Evolutionary conservation across 1,140 invertebrate genomes (phyloP), one percentile per base, ranked within the genome.

Genomic region (Ips nitidus): DNA sequence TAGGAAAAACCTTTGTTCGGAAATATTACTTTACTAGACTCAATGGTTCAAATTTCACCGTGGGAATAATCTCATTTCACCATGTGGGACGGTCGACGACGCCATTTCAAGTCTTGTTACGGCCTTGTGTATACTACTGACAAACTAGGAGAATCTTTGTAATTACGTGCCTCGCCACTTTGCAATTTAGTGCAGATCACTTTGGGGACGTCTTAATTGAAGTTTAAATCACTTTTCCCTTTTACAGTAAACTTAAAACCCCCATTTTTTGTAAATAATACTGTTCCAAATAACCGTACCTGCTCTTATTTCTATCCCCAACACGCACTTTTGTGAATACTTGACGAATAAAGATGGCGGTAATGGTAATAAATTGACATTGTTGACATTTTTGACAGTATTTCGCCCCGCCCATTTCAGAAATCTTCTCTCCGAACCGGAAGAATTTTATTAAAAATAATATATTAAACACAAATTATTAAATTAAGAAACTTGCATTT

Each of bases 81-180:
- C 79, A 80, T 80, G 79, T 80, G 79, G 78, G 79, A 74, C 40
- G 79, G 79, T 78, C 77, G 79, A 73, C 38, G 78, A 80, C 78
- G 78, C 79, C 78, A 80, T 80, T 80, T 76, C 78, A 74, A 75
- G 71, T 69, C 67, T 74, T 73, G 71, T 70, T 71, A 73, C 70
- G 62, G 65, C 47, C 61, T 74, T 72, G 68, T 70, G 66, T 73
- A 66, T 76, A 75, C 45, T 5, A 37, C 74, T 76, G 77, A 75
- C 74, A 79, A 73, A 69, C 50, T 52, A 42, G 58, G 41, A 22
- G 40, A 61, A 66, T 63, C 41, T 57, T 55, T 4, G 22, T 6
- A 6, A 62, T 50, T 53, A 64, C n/a, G 37, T 7, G 6, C n/a
- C 43, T 39, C 58, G 7, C 36, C 4, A 40, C 22, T n/a, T 36